Conservation (phyloP, 2,888 invertebrate genomes). For the Antitype chi region DNA sequence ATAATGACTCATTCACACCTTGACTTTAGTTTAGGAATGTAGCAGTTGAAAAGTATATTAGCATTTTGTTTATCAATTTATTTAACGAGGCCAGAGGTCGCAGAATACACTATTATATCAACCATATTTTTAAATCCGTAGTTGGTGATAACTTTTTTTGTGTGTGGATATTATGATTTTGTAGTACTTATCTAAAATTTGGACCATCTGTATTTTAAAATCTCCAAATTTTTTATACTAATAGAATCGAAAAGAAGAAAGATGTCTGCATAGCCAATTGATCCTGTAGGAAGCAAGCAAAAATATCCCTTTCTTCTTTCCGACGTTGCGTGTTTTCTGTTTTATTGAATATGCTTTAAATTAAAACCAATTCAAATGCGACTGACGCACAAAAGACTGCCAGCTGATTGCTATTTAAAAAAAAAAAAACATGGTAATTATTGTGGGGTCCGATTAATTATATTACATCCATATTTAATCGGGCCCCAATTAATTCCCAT, state of each 20-base stretch:
- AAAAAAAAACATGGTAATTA: too few relatives aligned
- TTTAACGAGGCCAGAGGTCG: conserved; percentile 21
- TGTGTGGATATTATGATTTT: background rate
- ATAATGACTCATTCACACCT: conserved; percentile 21
- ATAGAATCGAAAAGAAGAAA: background rate
- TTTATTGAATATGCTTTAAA: too few relatives aligned
- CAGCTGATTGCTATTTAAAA: too few relatives aligned
- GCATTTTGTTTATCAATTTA: conserved; percentile 11
- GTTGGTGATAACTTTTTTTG: background rate
- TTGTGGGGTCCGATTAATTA: too few relatives aligned
- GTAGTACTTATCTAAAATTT: background rate
- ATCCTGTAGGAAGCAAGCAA: background rate
- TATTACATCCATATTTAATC: too few relatives aligned
- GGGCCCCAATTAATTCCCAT: too few relatives aligned
- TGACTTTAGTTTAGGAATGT: conserved; percentile 14
- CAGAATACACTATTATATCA: conserved; percentile 12
- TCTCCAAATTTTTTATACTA: background rate
- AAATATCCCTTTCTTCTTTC: too few relatives aligned
- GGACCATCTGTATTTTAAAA: background rate
- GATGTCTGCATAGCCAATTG: background rate
- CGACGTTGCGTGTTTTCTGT: too few relatives aligned
- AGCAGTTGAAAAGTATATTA: background rate
- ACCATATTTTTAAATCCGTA: background rate
- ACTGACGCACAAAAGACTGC: too few relatives aligned
- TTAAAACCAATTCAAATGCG: too few relatives aligned